phyloP scores from a whole-genome alignment of 2,797 vertebrate species.

The Borostomias antarcticus region DNA sequence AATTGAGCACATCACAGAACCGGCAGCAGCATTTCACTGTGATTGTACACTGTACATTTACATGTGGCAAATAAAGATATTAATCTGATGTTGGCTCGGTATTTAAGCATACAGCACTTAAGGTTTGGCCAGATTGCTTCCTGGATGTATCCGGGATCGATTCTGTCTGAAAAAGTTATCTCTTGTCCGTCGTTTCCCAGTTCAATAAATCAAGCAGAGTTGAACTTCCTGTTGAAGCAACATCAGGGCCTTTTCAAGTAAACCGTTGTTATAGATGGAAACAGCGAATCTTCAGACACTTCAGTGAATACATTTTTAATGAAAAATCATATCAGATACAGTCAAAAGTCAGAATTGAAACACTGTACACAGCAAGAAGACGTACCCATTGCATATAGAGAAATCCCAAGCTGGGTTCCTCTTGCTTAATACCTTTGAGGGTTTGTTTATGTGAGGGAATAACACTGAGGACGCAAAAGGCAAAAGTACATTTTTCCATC shows the following conservation, averaged over 20 bases:
- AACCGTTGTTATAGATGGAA: neutral
- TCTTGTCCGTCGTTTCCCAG: neutral
- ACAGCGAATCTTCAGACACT: neutral
- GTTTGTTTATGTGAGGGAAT: constrained; percentile 25
- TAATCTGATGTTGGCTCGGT: too few species aligned
- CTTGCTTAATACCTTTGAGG: constrained; percentile 32
- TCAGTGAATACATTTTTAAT: constrained; percentile 49
- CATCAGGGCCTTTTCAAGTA: too few species aligned
- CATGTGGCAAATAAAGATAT: too few species aligned
- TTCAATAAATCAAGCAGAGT: neutral
- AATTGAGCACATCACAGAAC: too few species aligned
- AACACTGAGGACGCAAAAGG: constrained; percentile 46
- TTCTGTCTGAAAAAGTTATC: neutral
- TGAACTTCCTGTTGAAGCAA: too few species aligned
- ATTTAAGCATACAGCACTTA: too few species aligned
- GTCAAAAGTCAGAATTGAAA: constrained; percentile 9
- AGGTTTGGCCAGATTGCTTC: neutral
- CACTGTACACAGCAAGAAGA: constrained; percentile 53
- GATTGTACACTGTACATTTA: too few species aligned
- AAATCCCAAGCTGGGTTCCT: constrained; percentile 32
- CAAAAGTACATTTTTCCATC: constrained; percentile 42
- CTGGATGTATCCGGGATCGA: neutral
- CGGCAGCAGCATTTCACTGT: too few species aligned
- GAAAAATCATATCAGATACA: constrained; percentile 44
- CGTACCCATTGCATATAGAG: constrained; percentile 47